Conservation (phyloP, 2,888 invertebrate species). For the Lasius platythorax region DNA sequence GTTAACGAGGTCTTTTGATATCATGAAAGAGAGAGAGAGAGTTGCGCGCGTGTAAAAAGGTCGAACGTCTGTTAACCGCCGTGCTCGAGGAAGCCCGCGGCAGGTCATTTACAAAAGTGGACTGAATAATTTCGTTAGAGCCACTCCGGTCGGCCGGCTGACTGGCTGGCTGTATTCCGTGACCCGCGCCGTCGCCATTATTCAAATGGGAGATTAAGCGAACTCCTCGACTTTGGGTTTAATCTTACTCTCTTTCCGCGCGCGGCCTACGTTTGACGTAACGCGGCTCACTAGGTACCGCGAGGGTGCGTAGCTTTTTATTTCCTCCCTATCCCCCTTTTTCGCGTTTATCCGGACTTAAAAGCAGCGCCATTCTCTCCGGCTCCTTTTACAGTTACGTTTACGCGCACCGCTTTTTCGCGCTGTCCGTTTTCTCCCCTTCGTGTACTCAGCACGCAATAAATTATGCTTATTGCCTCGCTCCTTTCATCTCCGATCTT, state of each 20-base stretch:
- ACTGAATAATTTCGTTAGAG: slow-evolving; percentile 61
- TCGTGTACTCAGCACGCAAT: background rate
- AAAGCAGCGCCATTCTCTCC: background rate
- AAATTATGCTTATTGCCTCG: slow-evolving; percentile 35
- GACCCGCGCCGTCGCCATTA: slow-evolving; percentile 69
- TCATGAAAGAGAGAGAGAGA: background rate
- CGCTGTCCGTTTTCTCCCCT: background rate
- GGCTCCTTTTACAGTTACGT: background rate
- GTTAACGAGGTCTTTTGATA: slow-evolving; percentile 10
- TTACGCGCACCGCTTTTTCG: background rate
- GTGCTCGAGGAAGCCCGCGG: background rate
- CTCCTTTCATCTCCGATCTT: slow-evolving; percentile 9
- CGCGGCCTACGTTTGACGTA: slow-evolving; percentile 27
- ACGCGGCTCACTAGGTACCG: background rate
- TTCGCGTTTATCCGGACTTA: slow-evolving; percentile 11
- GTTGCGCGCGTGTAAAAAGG: slow-evolving; percentile 41
- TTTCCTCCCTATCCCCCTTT: background rate
- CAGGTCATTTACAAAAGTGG: slow-evolving; percentile 61
- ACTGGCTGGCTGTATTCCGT: slow-evolving; percentile 45
- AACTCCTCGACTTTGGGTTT: slow-evolving; percentile 59
- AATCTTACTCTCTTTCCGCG: slow-evolving; percentile 16
- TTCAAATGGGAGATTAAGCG: slow-evolving; percentile 77
- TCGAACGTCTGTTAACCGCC: slow-evolving; percentile 52
- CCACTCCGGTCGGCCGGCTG: slow-evolving; percentile 37
- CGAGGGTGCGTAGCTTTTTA: slow-evolving; percentile 2